These are phyloP conservation scores for Stomorhina lunata DNA, from an alignment of 2,888 invertebrate species.

Conservation along the genomic window DNA sequence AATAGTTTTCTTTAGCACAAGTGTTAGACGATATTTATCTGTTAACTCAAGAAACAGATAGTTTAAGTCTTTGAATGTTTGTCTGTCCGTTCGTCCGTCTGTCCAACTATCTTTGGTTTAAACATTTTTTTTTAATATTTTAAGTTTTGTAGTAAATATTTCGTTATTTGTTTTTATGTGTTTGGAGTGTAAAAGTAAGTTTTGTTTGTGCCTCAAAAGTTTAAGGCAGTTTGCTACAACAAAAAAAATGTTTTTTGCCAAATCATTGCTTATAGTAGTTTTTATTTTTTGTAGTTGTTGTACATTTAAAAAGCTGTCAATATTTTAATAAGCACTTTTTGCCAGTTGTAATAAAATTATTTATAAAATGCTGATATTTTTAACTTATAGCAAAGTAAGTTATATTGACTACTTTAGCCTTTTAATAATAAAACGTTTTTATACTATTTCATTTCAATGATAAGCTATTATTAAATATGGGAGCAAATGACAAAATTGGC, in stretches of 20 bases:
- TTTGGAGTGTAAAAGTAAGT: no score
- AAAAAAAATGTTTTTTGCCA: not conserved
- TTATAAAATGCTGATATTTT: not conserved
- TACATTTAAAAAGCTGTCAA: conserved; percentile 33
- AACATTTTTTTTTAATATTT: not conserved
- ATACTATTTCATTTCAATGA: no score
- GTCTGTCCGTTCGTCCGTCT: not conserved
- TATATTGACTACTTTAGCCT: not conserved
- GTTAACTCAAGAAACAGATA: not conserved
- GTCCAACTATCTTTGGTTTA: no score
- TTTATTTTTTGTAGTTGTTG: not conserved
- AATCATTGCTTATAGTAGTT: not conserved
- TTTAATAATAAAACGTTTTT: not conserved
- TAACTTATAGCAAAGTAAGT: not conserved
- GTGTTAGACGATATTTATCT: not conserved
- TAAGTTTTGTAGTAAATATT: no score
- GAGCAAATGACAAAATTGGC: no score
- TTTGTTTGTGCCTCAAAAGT: no score
- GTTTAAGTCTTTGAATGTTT: no score
- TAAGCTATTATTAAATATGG: no score
- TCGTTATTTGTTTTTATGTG: conserved; percentile 23
- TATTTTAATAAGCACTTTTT: conserved; percentile 11
- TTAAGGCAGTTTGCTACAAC: not conserved
- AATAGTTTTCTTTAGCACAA: not conserved
- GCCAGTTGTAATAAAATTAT: conserved; percentile 20